Conservation (phyloP, 2,797 vertebrate genomes). For the Silurus lanzhouensis region DNA sequence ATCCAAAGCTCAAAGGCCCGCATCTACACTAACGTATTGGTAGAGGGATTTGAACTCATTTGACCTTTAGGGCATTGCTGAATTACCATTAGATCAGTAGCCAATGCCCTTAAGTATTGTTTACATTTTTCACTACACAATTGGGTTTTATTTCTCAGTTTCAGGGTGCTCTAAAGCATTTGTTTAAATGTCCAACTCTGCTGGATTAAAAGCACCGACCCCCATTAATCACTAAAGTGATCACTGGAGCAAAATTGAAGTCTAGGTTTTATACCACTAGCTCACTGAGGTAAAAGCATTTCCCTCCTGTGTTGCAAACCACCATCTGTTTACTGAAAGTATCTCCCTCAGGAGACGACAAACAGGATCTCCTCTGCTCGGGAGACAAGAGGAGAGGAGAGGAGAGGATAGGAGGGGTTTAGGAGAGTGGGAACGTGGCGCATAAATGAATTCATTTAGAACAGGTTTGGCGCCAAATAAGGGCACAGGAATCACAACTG, state of each 20-base stretch:
- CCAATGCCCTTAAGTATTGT: not conserved
- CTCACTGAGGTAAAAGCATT: slow-evolving; percentile 44
- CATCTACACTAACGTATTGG: not conserved
- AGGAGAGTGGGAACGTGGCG: slow-evolving; percentile 55
- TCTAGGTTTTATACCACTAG: slow-evolving; percentile 16
- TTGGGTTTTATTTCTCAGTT: not conserved
- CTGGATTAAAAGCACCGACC: slow-evolving; percentile 35
- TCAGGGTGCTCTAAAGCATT: slow-evolving; percentile 4
- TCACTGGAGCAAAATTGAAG: not conserved
- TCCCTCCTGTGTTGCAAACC: slow-evolving; percentile 63
- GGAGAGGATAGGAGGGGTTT: slow-evolving; percentile 45
- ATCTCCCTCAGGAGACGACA: slow-evolving; percentile 72
- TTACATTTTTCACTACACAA: not conserved
- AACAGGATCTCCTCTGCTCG: slow-evolving; percentile 75
- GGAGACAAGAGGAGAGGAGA: slow-evolving; percentile 61
- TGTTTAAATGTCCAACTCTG: slow-evolving; percentile 32
- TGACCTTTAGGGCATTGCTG: too few species aligned
- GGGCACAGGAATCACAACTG: slow-evolving; percentile 70
- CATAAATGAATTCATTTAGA: slow-evolving; percentile 84
- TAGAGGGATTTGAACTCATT: not conserved
- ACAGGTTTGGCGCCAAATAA: slow-evolving; percentile 75
- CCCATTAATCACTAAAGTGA: slow-evolving; percentile 21
- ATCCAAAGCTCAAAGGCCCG: not conserved
- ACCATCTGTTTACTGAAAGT: slow-evolving; percentile 76
- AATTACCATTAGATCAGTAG: too few species aligned